Evolutionary conservation across 23 tunicate genomes (phyloP).

Genomic region (Trididemnum miniatum): DNA sequence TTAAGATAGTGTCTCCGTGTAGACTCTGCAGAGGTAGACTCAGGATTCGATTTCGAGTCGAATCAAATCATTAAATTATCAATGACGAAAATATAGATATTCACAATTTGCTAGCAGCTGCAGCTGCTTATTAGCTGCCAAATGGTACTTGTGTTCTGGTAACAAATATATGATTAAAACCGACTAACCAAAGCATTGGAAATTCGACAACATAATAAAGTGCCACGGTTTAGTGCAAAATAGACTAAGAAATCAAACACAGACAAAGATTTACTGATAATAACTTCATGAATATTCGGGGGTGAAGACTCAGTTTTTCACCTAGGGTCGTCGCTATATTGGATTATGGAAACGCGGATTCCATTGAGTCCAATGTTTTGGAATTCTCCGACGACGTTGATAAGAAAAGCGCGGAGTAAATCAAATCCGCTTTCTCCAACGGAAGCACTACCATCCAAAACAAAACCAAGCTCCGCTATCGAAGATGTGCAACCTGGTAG

Average conservation of each 20-base stretch:
- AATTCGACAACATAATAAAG: background rate
- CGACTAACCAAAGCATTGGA: too few relatives aligned
- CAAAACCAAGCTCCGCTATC: slow-evolving; percentile 60
- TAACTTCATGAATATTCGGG: background rate
- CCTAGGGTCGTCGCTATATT: slow-evolving; percentile 75
- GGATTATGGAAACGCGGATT: slow-evolving; percentile 60
- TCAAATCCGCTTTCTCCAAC: slow-evolving; percentile 69
- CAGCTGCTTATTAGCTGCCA: too few relatives aligned
- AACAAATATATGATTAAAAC: too few relatives aligned
- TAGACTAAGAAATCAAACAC: background rate
- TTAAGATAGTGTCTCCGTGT: too few relatives aligned
- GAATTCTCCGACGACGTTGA: slow-evolving; percentile 48
- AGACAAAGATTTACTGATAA: background rate
- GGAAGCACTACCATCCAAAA: slow-evolving; percentile 80
- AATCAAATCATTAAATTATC: too few relatives aligned
- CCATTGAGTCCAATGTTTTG: slow-evolving; percentile 60
- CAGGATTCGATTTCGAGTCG: too few relatives aligned
- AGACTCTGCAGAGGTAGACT: too few relatives aligned
- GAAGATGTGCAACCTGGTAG: slow-evolving; percentile 36
- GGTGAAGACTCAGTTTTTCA: background rate
- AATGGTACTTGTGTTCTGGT: too few relatives aligned
- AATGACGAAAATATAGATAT: too few relatives aligned
- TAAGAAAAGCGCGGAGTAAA: slow-evolving; percentile 52
- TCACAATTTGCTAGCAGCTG: too few relatives aligned
- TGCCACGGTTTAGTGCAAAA: too few relatives aligned